These are phyloP conservation scores for Gymnocephalus cernua DNA, from an alignment of 2,113 vertebrate species.

Conservation along the genomic window DNA sequence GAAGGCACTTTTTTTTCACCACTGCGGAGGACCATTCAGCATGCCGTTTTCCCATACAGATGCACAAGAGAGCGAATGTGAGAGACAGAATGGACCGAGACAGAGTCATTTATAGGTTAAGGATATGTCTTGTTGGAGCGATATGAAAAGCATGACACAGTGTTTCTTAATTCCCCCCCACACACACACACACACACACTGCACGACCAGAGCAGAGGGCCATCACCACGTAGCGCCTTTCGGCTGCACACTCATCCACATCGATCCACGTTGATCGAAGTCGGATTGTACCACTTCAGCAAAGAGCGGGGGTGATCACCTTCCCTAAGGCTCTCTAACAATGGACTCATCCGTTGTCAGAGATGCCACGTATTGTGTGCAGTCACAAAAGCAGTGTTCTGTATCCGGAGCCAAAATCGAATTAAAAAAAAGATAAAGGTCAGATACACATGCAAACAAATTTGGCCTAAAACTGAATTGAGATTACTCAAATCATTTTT, in stretches of 20 bases:
- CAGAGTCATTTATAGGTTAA: conserved; percentile 49
- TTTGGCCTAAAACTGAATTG: not conserved
- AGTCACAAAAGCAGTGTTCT: not conserved
- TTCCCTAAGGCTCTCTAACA: conserved; percentile 40
- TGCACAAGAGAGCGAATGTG: conserved; percentile 4
- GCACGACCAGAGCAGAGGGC: conserved; percentile 38
- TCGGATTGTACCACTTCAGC: conserved; percentile 73
- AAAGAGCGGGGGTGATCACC: conserved; percentile 62
- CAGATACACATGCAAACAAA: not conserved
- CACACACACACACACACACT: conserved; percentile 33
- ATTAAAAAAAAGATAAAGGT: conserved; percentile 19
- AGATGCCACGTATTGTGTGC: not conserved
- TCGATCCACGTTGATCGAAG: conserved; percentile 79
- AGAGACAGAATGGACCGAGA: conserved; percentile 10
- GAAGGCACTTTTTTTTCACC: too few relatives aligned
- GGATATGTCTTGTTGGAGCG: conserved; percentile 49
- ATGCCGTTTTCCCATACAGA: conserved; percentile 13
- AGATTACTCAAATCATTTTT: not conserved
- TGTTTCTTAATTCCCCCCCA: conserved; percentile 61
- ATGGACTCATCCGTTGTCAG: conserved; percentile 23
- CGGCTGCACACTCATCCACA: conserved; percentile 76
- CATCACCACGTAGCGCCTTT: conserved; percentile 63
- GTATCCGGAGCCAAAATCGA: conserved; percentile 1
- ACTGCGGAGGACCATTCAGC: conserved; percentile 3
- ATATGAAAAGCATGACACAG: conserved; percentile 53